phyloP scores from a whole-genome alignment of 2,797 vertebrate genomes.

The Potorous gilbertii region DNA sequence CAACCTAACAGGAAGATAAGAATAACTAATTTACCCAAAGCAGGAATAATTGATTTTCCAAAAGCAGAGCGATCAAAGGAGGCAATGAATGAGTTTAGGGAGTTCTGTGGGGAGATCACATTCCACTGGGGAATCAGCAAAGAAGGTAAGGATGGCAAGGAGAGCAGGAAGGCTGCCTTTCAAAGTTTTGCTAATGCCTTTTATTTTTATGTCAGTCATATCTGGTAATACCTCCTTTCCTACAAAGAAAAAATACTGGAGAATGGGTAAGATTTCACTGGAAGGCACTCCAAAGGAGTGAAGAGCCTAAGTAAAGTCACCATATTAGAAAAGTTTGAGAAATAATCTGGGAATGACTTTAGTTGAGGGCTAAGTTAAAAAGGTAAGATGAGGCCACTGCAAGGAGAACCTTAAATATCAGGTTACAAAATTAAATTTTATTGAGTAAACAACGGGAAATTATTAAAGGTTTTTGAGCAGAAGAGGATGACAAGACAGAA shows the following conservation, averaged over 20 bases:
- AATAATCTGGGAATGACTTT: background rate
- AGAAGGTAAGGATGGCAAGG: background rate
- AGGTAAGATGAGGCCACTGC: background rate
- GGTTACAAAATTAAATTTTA: background rate
- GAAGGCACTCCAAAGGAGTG: background rate
- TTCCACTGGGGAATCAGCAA: background rate
- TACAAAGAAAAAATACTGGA: background rate
- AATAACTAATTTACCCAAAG: background rate
- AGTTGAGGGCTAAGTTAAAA: background rate
- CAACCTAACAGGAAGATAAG: background rate
- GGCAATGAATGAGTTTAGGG: background rate
- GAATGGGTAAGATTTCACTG: background rate
- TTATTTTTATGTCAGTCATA: background rate
- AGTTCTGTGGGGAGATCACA: background rate
- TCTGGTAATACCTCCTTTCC: background rate
- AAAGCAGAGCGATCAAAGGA: background rate
- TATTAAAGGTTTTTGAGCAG: background rate
- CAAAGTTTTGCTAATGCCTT: background rate
- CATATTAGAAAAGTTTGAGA: background rate
- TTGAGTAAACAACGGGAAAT: background rate
- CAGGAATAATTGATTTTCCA: background rate
- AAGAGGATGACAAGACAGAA: background rate
- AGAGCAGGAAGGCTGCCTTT: background rate
- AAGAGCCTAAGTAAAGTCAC: background rate
- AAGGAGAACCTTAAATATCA: background rate